A percentile compares a stretch with the other conserved stretches of the same genome.
Conservation (phyloP, 1,140 invertebrate species). For the Streblospio benedicti region DNA sequence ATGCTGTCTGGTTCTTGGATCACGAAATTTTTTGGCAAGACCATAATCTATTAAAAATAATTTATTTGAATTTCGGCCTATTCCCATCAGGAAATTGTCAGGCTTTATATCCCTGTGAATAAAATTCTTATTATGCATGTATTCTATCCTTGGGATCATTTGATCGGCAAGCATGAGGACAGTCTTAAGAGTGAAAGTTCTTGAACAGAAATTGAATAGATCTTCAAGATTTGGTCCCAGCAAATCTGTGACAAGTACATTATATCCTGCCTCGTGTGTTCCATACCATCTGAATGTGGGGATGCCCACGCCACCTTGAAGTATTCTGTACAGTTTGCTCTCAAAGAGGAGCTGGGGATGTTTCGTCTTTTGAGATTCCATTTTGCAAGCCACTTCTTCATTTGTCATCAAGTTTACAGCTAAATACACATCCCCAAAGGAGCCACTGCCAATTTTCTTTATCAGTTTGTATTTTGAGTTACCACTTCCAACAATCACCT, state of each 20-base stretch:
- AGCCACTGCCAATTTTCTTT: conserved; percentile 47
- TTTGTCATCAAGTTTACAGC: conserved; percentile 13
- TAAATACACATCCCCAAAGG: conserved; percentile 48
- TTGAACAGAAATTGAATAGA: conserved; percentile 26
- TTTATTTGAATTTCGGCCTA: conserved; percentile 53
- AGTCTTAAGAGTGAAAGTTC: conserved; percentile 30
- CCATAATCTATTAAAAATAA: conserved; percentile 53
- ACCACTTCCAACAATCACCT: no score
- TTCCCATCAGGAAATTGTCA: conserved; percentile 64
- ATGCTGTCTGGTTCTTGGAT: conserved; percentile 11
- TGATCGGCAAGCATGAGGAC: conserved; percentile 27
- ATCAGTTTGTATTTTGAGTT: conserved; percentile 46
- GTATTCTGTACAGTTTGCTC: conserved; percentile 19
- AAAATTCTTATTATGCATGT: conserved; percentile 86
- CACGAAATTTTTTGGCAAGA: conserved; percentile 48
- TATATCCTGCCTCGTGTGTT: conserved; percentile 19
- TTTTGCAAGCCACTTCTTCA: conserved; percentile 16
- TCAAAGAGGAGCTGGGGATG: conserved; percentile 18
- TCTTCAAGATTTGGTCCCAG: conserved; percentile 25
- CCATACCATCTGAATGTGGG: conserved; percentile 91
- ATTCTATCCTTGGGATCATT: conserved; percentile 70
- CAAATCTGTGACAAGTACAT: conserved; percentile 23
- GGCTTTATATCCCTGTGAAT: conserved; percentile 59
- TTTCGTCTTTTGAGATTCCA: conserved; percentile 10
- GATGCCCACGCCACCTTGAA: conserved; percentile 68